Base-by-base conservation (phyloP, 2,113 vertebrate species). In the Scalopus aquaticus region DNA sequence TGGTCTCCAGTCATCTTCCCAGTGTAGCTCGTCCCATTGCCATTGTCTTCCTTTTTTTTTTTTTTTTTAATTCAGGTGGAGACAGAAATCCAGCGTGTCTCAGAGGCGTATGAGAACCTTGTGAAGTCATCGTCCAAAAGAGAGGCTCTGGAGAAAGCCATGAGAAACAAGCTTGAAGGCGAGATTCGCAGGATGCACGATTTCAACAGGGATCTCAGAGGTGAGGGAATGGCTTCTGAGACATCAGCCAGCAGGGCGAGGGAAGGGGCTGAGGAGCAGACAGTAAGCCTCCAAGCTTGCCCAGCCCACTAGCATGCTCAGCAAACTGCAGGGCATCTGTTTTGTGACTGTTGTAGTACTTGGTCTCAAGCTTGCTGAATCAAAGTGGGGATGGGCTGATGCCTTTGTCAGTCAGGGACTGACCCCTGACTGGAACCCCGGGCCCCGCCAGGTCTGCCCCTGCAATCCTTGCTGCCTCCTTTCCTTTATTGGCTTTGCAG, bases 141-240 rank as follows among this genome's bases (percentile, higher is more conserved):
- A 94, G 99, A 99, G 91, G 96, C 99, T 46, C 98, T 99, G 97
- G 99, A 99, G 97, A 99, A 99, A 97, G 99, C 99, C 82, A 99
- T 99, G 99, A 99, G 99, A 96, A 99, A 99, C 97, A 99, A 99
- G 96, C 98, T 99, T 89, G 99, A 99, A 98, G 98, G 99, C 76
- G 99, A 99, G 97, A 99, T 99, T 95, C 99, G 99, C 7, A 98
- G 99, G 77, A 98, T 99, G 95, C 99, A 99, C 28, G 99, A 99
- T 98, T 99, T 99, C 98, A 99, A 99, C 98, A 98, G 99, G 56
- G 99, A 99, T 97, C 98, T 99, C 32, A 97, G 99, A 99, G 99
- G 99, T 99, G 62, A 95, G 93, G 2, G 35, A 37, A 24, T 22
- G 19, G 16, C 42, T 84, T 88, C 39, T 76, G 32, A 88, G 62